A percentile compares a stretch with the other conserved stretches of the same genome.
Evolutionary conservation across 2,797 vertebrate species (phyloP).

Genomic region (Enteromius anoplus): DNA sequence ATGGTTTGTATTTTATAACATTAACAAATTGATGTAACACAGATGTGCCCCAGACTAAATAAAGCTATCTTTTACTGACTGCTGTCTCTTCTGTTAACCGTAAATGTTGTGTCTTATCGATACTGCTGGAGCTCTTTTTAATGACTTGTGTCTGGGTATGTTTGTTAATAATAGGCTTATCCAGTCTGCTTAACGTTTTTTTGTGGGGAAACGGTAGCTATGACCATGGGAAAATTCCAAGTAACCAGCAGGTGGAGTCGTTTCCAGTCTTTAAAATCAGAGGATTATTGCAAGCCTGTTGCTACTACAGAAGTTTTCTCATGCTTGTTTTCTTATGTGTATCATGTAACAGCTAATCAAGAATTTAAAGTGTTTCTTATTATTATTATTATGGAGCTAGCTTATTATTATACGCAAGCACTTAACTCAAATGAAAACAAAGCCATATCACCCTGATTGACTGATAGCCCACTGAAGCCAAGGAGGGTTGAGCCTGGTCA

Average conservation of each 20-base stretch:
- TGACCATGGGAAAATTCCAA: not conserved
- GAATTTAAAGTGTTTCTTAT: not conserved
- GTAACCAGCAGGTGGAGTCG: conserved; percentile 20
- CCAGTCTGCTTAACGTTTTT: not conserved
- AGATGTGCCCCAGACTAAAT: conserved; percentile 77
- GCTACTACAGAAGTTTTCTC: not conserved
- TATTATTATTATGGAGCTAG: too few relatives aligned
- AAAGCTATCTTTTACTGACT: conserved; percentile 77
- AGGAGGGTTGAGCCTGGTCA: too few relatives aligned
- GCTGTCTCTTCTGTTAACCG: conserved; percentile 14
- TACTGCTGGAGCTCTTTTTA: not conserved
- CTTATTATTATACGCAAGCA: not conserved
- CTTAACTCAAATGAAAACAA: not conserved
- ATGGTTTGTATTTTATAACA: conserved; percentile 92
- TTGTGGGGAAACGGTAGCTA: not conserved
- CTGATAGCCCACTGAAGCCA: too few relatives aligned
- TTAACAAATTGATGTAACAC: conserved; percentile 83
- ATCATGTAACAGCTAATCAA: not conserved
- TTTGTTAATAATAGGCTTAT: not conserved
- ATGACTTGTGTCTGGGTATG: not conserved
- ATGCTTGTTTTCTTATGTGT: not conserved
- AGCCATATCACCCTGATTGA: too few relatives aligned
- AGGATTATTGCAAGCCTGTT: not conserved
- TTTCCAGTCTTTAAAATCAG: conserved; percentile 6
- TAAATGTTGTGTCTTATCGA: conserved; percentile 4